phyloP scores from a whole-genome alignment of 2,888 invertebrate genomes.

The Ophion costatus region DNA sequence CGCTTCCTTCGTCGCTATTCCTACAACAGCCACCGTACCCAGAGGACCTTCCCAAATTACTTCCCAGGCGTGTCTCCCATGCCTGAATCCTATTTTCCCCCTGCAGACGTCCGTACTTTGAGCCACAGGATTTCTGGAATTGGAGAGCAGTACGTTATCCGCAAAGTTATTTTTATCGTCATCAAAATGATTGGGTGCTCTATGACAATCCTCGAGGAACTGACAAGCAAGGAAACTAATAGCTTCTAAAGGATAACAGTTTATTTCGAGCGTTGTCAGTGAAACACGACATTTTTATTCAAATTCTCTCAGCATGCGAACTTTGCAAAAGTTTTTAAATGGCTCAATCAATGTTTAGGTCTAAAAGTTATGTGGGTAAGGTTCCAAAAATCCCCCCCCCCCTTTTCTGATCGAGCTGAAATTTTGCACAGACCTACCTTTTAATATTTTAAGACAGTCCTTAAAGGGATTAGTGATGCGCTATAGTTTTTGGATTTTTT shows the following conservation, averaged over 20 bases:
- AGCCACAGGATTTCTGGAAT: conserved; percentile 95
- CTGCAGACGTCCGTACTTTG: conserved; percentile 98
- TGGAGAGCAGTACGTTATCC: conserved; percentile 39
- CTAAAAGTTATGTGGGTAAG: no score
- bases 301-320: not conserved
- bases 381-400: no score
- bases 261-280: not conserved
- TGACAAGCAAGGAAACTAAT: not conserved
- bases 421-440: no score
- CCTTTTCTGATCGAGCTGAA: no score
- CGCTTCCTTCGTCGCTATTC: conserved; percentile 97
- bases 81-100: conserved; percentile 95
- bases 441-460: no score
- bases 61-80: conserved; percentile 98
- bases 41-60: conserved; percentile 99
- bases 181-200: no score
- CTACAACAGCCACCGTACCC: conserved; percentile 99
- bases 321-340: not conserved
- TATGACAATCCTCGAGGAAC: no score
- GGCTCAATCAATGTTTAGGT: not conserved
- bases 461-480: no score
- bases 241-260: not conserved
- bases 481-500: no score
- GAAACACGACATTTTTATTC: not conserved
- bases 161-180: not conserved